Percentiles rank a stretch among this genome's conserved stretches.
Conservation (phyloP, 2,888 invertebrate genomes). For the Branchellion lobata region DNA sequence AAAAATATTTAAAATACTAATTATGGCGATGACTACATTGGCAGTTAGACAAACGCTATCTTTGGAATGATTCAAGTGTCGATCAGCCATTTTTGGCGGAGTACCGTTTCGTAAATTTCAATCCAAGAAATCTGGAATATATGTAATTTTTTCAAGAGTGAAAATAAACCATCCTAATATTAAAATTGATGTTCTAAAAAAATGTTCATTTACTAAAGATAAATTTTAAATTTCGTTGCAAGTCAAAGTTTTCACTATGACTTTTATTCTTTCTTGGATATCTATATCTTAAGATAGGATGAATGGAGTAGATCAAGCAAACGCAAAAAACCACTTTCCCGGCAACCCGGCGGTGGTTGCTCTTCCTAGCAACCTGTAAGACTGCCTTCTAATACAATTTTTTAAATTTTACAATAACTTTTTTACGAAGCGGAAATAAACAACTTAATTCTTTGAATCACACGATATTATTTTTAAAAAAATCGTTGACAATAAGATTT, state of each 20-base stretch:
- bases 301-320: constrained; percentile 1
- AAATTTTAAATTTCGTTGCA: neutral
- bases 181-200: too few relatives aligned
- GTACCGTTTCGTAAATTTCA: neutral
- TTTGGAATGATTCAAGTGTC: neutral
- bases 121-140: neutral
- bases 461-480: too few relatives aligned
- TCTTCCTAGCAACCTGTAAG: neutral
- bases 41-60: neutral
- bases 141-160: neutral
- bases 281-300: neutral
- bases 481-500: too few relatives aligned
- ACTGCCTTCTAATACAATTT: too few relatives aligned
- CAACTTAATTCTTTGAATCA: too few relatives aligned
- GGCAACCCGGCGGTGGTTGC: neutral
- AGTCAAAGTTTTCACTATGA: neutral
- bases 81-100: constrained; percentile 3
- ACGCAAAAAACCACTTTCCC: neutral
- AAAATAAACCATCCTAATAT: neutral
- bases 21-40: too few relatives aligned
- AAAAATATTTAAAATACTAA: too few relatives aligned
- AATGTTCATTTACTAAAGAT: constrained; percentile 23
- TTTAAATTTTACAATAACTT: too few relatives aligned
- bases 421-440: too few relatives aligned
- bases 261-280: neutral